Evolutionary conservation across 2,797 vertebrate genomes (phyloP).

Genomic region (Pangasius larnaudii): DNA sequence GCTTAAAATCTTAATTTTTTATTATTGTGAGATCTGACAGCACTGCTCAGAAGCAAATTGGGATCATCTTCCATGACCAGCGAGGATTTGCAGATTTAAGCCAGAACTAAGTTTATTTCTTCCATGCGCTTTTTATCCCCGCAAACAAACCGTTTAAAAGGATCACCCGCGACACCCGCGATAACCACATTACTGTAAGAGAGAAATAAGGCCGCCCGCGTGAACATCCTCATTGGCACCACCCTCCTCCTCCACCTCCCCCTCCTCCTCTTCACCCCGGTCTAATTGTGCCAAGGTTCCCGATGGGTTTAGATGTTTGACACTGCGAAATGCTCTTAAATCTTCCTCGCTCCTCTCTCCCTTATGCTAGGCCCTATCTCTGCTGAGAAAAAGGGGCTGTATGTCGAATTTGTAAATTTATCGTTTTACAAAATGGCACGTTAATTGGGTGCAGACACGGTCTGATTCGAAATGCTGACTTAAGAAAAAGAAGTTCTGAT

Average conservation of each 20-base stretch:
- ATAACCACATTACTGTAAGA: conserved; percentile 84
- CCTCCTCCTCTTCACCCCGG: conserved; percentile 68
- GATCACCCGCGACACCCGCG: conserved; percentile 79
- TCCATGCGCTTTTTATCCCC: conserved; percentile 78
- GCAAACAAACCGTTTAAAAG: conserved; percentile 85
- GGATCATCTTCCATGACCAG: conserved; percentile 88
- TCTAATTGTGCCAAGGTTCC: conserved; percentile 83
- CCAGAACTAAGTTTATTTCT: conserved; percentile 88
- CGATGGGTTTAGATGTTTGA: conserved; percentile 84
- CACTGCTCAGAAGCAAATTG: conserved; percentile 84
- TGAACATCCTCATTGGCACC: conserved; percentile 75
- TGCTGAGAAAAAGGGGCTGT: conserved; percentile 80
- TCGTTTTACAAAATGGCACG: conserved; percentile 83
- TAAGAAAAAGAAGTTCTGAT: conserved; percentile 80
- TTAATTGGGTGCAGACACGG: conserved; percentile 84
- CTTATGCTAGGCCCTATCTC: conserved; percentile 77
- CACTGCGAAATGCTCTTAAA: conserved; percentile 83
- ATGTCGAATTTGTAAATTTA: conserved; percentile 87
- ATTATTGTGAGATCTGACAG: conserved; percentile 86
- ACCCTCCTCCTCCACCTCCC: conserved; percentile 35
- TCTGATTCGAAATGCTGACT: conserved; percentile 85
- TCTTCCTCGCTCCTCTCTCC: conserved; percentile 74
- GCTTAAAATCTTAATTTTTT: conserved; percentile 85
- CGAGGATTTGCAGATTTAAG: conserved; percentile 86
- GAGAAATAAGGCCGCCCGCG: conserved; percentile 76